Conservation (phyloP, 1,140 invertebrate species). For the Heliconius nattereri region DNA sequence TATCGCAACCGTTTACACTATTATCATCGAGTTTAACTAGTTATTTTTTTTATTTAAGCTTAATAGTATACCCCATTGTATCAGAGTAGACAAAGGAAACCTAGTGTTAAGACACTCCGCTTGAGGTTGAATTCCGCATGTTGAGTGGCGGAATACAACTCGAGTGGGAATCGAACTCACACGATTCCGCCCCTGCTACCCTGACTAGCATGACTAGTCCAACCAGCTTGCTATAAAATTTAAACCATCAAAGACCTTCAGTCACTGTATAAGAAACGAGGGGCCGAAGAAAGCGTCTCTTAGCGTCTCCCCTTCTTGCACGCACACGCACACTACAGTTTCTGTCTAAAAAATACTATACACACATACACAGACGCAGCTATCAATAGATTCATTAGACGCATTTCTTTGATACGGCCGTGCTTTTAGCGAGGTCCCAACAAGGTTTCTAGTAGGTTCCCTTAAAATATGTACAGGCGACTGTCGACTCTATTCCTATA, state of each 20-base stretch:
- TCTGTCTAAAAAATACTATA: slow-evolving; percentile 73
- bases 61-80: too few relatives aligned
- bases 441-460: slow-evolving; percentile 39
- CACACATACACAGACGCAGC: slow-evolving; percentile 67
- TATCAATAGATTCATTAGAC: slow-evolving; percentile 80
- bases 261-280: slow-evolving; percentile 70
- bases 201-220: too few relatives aligned
- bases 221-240: neutral
- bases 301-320: slow-evolving; percentile 74
- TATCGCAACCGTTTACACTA: neutral
- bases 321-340: slow-evolving; percentile 68
- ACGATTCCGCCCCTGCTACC: too few relatives aligned
- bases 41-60: neutral
- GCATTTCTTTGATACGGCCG: slow-evolving; percentile 76
- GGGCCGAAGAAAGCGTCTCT: slow-evolving; percentile 77
- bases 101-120: too few relatives aligned
- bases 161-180: too few relatives aligned
- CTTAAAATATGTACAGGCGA: slow-evolving; percentile 33
- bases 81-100: too few relatives aligned
- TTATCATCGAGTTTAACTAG: neutral
- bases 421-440: slow-evolving; percentile 68
- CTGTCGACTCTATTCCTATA: slow-evolving; percentile 46
- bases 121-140: too few relatives aligned
- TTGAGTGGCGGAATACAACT: too few relatives aligned
- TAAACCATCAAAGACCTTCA: slow-evolving; percentile 47